These are phyloP conservation scores for Aplodontia rufa DNA, from an alignment of 2,113 vertebrate genomes.

Conservation along the genomic window DNA sequence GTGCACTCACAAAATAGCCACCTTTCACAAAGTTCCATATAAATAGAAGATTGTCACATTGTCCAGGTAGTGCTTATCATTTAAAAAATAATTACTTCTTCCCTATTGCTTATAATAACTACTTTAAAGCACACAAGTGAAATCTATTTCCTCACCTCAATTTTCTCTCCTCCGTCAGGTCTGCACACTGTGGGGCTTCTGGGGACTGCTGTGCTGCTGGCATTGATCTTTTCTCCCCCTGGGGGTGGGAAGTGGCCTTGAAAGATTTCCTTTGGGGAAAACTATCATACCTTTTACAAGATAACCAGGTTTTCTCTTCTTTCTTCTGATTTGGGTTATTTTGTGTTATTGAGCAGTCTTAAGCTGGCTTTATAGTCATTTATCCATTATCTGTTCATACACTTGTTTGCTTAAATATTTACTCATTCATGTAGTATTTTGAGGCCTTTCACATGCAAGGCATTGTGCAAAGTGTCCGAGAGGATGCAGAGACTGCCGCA, in stretches of 20 bases:
- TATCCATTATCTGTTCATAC: background rate
- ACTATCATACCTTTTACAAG: conserved; percentile 22
- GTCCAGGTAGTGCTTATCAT: conserved; percentile 71
- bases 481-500: background rate
- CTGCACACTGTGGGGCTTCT: conserved; percentile 40
- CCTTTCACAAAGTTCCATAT: conserved; percentile 65
- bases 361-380: background rate
- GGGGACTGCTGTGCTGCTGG: conserved; percentile 55
- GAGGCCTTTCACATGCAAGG: background rate
- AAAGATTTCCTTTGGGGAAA: conserved; percentile 49
- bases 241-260: background rate
- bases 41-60: conserved; percentile 70
- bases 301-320: conserved; percentile 28
- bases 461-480: background rate
- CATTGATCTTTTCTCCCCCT: conserved; percentile 60
- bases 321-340: conserved; percentile 34
- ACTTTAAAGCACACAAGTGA: conserved; percentile 67
- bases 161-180: conserved; percentile 62
- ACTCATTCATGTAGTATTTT: background rate
- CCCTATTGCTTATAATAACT: conserved; percentile 79
- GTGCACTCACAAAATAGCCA: conserved; percentile 31
- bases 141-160: conserved; percentile 76
- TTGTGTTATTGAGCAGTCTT: conserved; percentile 22
- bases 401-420: background rate
- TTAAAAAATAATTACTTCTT: conserved; percentile 78